A percentile compares a stretch with the other conserved stretches of the same genome.
Evolutionary conservation across 1,140 invertebrate species (phyloP).

Genomic region (Arctopsyche grandis): DNA sequence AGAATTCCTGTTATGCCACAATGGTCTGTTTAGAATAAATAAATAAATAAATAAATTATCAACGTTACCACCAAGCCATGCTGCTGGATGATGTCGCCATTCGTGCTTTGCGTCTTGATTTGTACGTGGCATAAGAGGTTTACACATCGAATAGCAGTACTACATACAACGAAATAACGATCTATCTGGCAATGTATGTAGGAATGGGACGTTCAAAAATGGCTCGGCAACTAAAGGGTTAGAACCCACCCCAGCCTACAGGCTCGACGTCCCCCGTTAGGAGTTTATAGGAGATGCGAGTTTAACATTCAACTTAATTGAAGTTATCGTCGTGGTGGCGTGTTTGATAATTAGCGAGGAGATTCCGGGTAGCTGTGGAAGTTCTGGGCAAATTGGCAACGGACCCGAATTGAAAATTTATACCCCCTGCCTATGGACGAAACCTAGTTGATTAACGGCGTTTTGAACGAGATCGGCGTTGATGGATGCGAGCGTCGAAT

Average conservation of each 20-base stretch:
- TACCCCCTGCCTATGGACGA: neutral
- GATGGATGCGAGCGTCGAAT: neutral
- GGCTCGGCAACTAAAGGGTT: too few species aligned
- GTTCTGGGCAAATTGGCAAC: conserved; percentile 25
- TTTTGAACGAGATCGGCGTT: conserved; percentile 9
- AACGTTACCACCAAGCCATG: too few species aligned
- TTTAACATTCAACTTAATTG: conserved; percentile 34
- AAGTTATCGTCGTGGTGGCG: conserved; percentile 35
- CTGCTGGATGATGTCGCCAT: too few species aligned
- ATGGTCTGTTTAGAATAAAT: too few species aligned
- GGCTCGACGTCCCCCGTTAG: neutral
- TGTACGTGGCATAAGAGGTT: too few species aligned
- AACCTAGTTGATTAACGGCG: conserved; percentile 18
- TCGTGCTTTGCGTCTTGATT: too few species aligned
- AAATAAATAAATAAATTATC: too few species aligned
- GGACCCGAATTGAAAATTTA: conserved; percentile 31
- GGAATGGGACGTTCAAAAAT: too few species aligned
- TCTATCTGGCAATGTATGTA: too few species aligned
- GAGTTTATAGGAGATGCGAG: conserved; percentile 6
- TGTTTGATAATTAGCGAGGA: conserved; percentile 35
- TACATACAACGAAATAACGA: too few species aligned
- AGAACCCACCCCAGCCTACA: neutral
- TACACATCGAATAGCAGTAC: too few species aligned
- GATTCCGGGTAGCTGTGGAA: neutral
- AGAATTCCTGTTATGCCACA: too few species aligned